A percentile compares a stretch with the other conserved stretches of the same genome.
Evolutionary conservation across 2,113 vertebrate genomes (phyloP).

Genomic region (Bubo bubo): DNA sequence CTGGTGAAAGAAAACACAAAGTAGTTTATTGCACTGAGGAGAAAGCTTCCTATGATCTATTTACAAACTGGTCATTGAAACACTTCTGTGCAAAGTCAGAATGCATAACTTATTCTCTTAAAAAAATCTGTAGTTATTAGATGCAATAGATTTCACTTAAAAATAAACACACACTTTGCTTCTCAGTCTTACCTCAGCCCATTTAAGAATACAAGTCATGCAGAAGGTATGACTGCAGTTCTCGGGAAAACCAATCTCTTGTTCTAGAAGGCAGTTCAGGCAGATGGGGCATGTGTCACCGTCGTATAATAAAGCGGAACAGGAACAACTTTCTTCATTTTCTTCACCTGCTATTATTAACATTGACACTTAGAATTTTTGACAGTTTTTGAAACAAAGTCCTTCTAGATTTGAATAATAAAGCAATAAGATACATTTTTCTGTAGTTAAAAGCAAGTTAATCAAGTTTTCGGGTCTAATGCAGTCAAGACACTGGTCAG

Average conservation of each 20-base stretch:
- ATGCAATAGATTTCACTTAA: not conserved
- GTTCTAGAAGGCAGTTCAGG: conserved; percentile 81
- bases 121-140: not conserved
- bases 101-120: not conserved
- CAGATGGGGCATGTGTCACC: conserved; percentile 91
- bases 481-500: not conserved
- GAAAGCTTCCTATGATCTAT: not conserved
- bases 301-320: conserved; percentile 42
- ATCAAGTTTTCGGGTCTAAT: not conserved
- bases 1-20: not conserved
- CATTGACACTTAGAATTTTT: conserved; percentile 17
- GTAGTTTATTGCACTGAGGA: not conserved
- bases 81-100: not conserved
- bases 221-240: conserved; percentile 93
- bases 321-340: conserved; percentile 69
- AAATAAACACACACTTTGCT: not conserved
- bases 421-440: not conserved
- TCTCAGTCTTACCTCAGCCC: conserved; percentile 89
- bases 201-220: conserved; percentile 90
- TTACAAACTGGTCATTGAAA: not conserved
- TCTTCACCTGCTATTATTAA: conserved; percentile 77
- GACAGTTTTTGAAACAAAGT: not conserved
- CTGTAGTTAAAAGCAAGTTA: not conserved
- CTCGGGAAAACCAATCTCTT: conserved; percentile 89
- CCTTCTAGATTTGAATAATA: not conserved